A percentile compares a stretch with the other conserved stretches of the same genome.
phyloP scores from a whole-genome alignment of 1,140 invertebrate species.

The Drosophila melanogaster region Release_6_plus_ISO1_MT NT_033777.3:11478001-11478500 shows the following conservation, averaged over 20 bases:
- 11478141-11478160: neutral
- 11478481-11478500: neutral
- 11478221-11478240: neutral
- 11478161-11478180: constrained; percentile 26
- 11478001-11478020: constrained; percentile 71
- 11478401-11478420: neutral
- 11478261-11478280: constrained; percentile 51
- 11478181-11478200: constrained; percentile 37
- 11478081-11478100: constrained; percentile 2
- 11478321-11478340: neutral
- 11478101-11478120: constrained; percentile 18
- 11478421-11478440: neutral
- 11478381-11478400: no score
- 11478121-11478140: constrained; percentile 12
- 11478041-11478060: constrained; percentile 83
- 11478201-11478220: constrained; percentile 17
- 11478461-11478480: constrained; percentile 11
- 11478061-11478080: constrained; percentile 27
- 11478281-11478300: neutral
- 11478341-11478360: neutral
- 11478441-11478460: constrained; percentile 14
- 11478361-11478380: neutral
- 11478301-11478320: neutral
- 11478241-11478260: constrained; percentile 37
- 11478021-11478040: constrained; percentile 83